phyloP scores from a whole-genome alignment of 2,113 vertebrate species.

The Scatophagus argus region DNA sequence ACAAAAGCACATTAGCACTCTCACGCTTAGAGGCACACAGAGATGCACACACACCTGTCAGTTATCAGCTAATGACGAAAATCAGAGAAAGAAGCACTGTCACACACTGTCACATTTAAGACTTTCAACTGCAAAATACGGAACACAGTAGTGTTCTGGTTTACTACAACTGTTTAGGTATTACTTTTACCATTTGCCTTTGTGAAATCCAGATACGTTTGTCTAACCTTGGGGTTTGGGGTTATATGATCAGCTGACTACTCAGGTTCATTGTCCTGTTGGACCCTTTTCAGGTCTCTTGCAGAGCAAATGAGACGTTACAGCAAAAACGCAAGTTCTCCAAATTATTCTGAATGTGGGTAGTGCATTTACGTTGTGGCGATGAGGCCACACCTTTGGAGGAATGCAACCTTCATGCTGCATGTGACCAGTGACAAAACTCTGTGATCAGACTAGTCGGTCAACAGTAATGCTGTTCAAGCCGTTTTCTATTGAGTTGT shows the following conservation, averaged over 20 bases:
- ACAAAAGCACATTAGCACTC: slow-evolving; percentile 33
- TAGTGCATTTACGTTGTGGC: too few relatives aligned
- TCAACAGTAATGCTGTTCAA: too few relatives aligned
- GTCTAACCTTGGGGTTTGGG: not conserved
- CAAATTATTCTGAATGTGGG: too few relatives aligned
- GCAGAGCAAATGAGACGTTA: too few relatives aligned
- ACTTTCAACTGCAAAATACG: not conserved
- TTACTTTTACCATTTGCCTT: not conserved
- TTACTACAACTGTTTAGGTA: not conserved
- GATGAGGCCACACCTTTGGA: too few relatives aligned
- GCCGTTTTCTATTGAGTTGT: too few relatives aligned
- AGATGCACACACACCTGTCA: slow-evolving; percentile 33
- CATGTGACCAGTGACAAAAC: too few relatives aligned
- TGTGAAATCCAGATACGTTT: not conserved
- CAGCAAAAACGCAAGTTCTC: too few relatives aligned
- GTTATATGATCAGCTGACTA: not conserved
- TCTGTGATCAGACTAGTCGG: too few relatives aligned
- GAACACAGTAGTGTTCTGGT: too few relatives aligned
- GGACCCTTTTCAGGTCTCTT: not conserved
- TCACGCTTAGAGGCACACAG: not conserved
- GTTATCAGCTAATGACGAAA: slow-evolving; percentile 10
- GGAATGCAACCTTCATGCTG: too few relatives aligned
- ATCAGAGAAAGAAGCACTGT: not conserved
- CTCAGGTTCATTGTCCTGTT: not conserved
- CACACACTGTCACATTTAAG: not conserved